These are phyloP conservation scores for Labrus mixtus DNA, from an alignment of 2,113 vertebrate species.

Conservation along the genomic window DNA sequence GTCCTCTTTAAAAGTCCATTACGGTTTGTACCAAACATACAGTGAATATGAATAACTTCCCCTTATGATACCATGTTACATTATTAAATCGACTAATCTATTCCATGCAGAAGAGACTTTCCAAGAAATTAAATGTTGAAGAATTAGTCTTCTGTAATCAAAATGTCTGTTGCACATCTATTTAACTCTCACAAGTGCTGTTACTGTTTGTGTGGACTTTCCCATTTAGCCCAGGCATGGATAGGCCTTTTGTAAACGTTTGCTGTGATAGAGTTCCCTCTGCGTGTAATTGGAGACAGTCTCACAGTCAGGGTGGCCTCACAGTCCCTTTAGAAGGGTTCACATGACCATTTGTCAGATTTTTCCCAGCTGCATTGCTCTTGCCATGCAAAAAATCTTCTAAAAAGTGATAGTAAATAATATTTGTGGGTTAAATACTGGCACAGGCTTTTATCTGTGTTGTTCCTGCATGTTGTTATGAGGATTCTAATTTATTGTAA, in stretches of 20 bases:
- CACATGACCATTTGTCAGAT: constrained; percentile 53
- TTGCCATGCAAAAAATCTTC: constrained; percentile 28
- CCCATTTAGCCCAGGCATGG: constrained; percentile 1
- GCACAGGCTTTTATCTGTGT: constrained; percentile 8
- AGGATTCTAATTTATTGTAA: constrained; percentile 1
- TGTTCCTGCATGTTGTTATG: constrained; percentile 17
- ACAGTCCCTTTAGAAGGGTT: constrained; percentile 60
- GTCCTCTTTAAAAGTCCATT: too few relatives aligned
- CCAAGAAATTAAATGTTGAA: too few relatives aligned
- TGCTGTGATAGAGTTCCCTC: constrained; percentile 43
- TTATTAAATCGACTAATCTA: too few relatives aligned
- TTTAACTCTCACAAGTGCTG: constrained; percentile 1
- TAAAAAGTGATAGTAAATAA: constrained; percentile 37
- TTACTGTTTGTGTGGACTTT: constrained; percentile 5
- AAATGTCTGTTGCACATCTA: not conserved
- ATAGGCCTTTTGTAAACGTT: constrained; percentile 38
- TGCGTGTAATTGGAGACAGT: constrained; percentile 56
- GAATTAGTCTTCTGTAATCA: too few relatives aligned
- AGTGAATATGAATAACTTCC: too few relatives aligned
- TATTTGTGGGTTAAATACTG: constrained; percentile 8
- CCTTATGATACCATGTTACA: too few relatives aligned
- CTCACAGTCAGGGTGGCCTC: constrained; percentile 49
- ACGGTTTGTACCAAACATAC: too few relatives aligned
- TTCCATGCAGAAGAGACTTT: too few relatives aligned
- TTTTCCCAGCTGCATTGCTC: constrained; percentile 38